Base-by-base conservation (phyloP, 2,113 vertebrate species). In the Myrmophylax atrothorax region DNA sequence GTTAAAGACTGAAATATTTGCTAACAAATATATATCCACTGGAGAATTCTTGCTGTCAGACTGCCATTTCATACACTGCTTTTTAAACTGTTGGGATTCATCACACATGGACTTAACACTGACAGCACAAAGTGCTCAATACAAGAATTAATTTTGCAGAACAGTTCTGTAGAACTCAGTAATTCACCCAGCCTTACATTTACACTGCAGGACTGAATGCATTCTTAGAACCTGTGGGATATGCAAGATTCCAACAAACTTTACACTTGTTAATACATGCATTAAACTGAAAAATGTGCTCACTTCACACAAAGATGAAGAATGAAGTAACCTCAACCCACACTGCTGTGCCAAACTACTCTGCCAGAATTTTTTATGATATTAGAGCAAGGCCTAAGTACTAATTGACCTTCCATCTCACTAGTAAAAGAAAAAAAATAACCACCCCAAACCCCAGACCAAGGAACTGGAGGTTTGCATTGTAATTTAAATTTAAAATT, bases 91-190 rank as follows among this genome's bases (percentile, higher is more conserved):
- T 1, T 84, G 40, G 25, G 46, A 73, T 58, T 68, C 31, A 64
- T 44, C 62, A 64, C n/a, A 42, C 0, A 0, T 17, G 49, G 20
- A 78, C 17, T 79, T 35, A 15, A 78, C 33, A 14, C 1, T 17
- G 29, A 60, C 35, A 78, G 63, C 31, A 75, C 11, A 76, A 70
- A 58, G 58, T 4, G 12, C 68, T 49, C 70, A 83, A 19, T 3
- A n/a, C 4, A 56, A 76, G 75, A 93, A 56, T 28, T 1, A 52
- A 79, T 74, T 47, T n/a, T 62, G 47, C 17, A 25, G 13, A 84
- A 58, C 10, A 67, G 35, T 47, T 78, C 42, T 29, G 16, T 58
- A 2, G 56, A n/a, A 78, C 18, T 75, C n/a, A 55, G 8, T 1
- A 72, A 47, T 31, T 91, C 78, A 64, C 14, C 35, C 15, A 79